Conservation (phyloP, 2,888 invertebrate species). For the Stenichneumon culpator region DNA sequence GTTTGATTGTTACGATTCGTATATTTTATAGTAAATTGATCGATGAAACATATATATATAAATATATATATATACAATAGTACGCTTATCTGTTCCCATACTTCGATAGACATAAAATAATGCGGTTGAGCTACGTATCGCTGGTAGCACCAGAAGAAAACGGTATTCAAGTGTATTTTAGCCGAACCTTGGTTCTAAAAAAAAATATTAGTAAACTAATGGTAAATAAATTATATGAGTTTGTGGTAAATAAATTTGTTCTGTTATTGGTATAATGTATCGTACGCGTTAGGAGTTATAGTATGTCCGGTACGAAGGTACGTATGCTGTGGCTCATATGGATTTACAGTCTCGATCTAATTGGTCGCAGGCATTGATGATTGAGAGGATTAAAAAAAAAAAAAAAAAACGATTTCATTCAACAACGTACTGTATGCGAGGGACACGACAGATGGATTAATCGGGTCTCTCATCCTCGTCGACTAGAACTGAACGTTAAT, state of each 20-base stretch:
- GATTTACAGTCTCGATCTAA: slow-evolving; percentile 26
- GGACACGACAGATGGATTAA: slow-evolving; percentile 26
- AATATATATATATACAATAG: slow-evolving; percentile 38
- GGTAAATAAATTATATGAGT: slow-evolving; percentile 46
- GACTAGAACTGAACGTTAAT: slow-evolving; percentile 69
- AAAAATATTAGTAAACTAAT: slow-evolving; percentile 29
- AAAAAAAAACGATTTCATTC: slow-evolving; percentile 20
- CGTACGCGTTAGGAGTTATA: slow-evolving; percentile 15
- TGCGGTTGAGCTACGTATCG: slow-evolving; percentile 4
- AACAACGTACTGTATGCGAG: slow-evolving; percentile 27
- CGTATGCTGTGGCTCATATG: slow-evolving; percentile 25
- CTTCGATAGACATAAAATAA: slow-evolving; percentile 13
- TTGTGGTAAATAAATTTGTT: neutral
- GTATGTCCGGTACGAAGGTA: slow-evolving; percentile 29
- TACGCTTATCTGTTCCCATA: slow-evolving; percentile 16
- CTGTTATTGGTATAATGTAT: slow-evolving; percentile 11
- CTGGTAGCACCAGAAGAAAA: neutral
- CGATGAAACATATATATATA: slow-evolving; percentile 16
- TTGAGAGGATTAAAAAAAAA: slow-evolving; percentile 28
- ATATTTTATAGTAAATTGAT: slow-evolving; percentile 30
- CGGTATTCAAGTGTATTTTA: neutral
- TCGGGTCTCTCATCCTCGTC: slow-evolving; percentile 48
- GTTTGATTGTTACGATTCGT: slow-evolving; percentile 16
- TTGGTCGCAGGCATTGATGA: slow-evolving; percentile 21
- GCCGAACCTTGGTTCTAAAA: slow-evolving; percentile 34